Percentiles rank a stretch among this genome's conserved stretches.
phyloP scores from a whole-genome alignment of 2,797 vertebrate genomes.

The Furcifer pardalis region DNA sequence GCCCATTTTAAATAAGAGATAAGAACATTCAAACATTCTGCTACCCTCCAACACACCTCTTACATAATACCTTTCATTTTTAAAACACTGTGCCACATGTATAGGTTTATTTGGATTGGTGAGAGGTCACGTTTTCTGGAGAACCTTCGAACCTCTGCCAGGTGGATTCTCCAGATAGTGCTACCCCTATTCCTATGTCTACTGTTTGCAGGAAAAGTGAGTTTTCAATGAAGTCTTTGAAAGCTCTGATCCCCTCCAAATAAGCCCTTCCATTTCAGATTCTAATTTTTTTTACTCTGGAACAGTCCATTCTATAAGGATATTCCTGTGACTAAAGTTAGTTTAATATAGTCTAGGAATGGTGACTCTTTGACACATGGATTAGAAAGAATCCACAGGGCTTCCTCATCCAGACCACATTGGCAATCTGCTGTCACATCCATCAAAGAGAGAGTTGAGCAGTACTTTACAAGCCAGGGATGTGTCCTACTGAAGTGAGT shows the following conservation, averaged over 20 bases:
- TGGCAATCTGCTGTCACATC: too few species aligned
- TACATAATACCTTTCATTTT: not conserved
- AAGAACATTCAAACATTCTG: not conserved
- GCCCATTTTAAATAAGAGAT: not conserved
- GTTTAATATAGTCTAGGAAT: not conserved
- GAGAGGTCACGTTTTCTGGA: not conserved
- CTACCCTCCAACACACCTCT: not conserved
- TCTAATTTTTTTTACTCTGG: not conserved
- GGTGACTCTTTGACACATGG: not conserved
- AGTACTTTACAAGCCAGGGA: not conserved
- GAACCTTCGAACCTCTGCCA: too few species aligned
- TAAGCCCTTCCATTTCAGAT: not conserved
- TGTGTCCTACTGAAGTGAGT: too few species aligned
- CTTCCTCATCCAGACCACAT: too few species aligned
- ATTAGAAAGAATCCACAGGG: too few species aligned
- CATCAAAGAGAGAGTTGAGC: not conserved
- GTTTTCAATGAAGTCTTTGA: not conserved
- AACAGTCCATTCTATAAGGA: not conserved
- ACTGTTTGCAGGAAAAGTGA: not conserved
- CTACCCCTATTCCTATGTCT: too few species aligned
- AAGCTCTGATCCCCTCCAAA: not conserved
- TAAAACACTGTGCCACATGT: not conserved
- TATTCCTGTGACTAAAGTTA: not conserved
- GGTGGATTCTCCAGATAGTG: too few species aligned
- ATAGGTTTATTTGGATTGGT: not conserved